phyloP scores from a whole-genome alignment of 1,140 invertebrate genomes.

The Helicoverpa armigera region DNA sequence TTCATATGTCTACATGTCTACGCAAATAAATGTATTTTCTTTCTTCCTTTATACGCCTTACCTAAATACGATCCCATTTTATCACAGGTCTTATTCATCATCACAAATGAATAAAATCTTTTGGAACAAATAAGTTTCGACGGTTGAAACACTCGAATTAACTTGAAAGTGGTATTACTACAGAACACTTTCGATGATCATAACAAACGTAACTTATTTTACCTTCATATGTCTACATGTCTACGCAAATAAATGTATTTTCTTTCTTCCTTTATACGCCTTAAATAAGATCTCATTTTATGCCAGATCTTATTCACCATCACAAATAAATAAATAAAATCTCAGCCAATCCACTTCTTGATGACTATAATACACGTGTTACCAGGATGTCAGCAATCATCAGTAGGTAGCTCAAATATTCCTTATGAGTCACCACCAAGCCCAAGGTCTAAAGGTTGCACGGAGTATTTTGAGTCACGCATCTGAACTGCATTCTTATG shows the following conservation, averaged over 20 bases:
- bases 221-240: no score
- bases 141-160: neutral
- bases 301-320: neutral
- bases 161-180: neutral
- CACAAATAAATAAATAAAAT: neutral
- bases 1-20: no score
- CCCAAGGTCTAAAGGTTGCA: neutral
- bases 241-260: no score
- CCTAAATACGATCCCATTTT: no score
- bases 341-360: neutral
- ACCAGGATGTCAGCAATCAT: constrained; percentile 6
- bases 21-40: no score
- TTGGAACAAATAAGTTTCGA: neutral
- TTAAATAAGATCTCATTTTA: no score
- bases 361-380: neutral
- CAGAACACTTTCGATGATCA: no score
- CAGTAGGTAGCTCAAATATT: constrained; percentile 9
- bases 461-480: constrained; percentile 22
- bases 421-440: neutral
- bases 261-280: no score
- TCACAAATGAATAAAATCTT: no score
- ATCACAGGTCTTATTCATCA: no score
- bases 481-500: neutral
- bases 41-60: no score
- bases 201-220: no score